These are phyloP conservation scores for Gastrophysa polygoni DNA, from an alignment of 2,888 invertebrate species.

Conservation along the genomic window DNA sequence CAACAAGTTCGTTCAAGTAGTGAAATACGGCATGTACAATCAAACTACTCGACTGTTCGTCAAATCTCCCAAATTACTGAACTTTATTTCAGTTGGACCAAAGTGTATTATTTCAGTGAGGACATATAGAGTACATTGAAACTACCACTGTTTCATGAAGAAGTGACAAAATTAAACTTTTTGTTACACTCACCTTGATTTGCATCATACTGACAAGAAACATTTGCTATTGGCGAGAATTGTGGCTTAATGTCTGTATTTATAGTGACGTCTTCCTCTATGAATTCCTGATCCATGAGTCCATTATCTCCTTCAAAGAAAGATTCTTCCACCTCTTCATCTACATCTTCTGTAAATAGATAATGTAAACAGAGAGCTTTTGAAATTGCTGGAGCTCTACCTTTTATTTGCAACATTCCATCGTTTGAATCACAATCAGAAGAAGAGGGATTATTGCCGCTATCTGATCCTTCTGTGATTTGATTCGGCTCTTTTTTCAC, in stretches of 20 bases:
- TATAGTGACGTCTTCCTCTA: constrained; percentile 53
- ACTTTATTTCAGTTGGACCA: too few relatives aligned
- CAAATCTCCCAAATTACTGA: too few relatives aligned
- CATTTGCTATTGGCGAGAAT: constrained; percentile 66
- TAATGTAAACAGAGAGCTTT: too few relatives aligned
- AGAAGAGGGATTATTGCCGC: constrained; percentile 51
- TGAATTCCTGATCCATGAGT: constrained; percentile 56
- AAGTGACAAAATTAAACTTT: not conserved
- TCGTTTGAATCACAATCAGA: constrained; percentile 57
- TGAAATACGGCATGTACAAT: too few relatives aligned
- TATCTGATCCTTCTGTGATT: constrained; percentile 45
- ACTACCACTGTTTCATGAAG: not conserved
- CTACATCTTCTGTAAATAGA: constrained; percentile 41
- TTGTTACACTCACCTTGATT: constrained; percentile 53
- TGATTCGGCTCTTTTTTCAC: constrained; percentile 50
- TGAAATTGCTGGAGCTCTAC: too few relatives aligned
- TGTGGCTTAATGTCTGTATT: constrained; percentile 48
- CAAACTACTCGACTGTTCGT: too few relatives aligned
- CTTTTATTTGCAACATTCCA: constrained; percentile 49
- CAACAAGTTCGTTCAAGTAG: too few relatives aligned
- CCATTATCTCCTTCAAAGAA: constrained; percentile 56
- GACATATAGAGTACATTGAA: too few relatives aligned
- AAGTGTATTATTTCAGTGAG: too few relatives aligned
- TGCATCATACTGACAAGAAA: constrained; percentile 68
- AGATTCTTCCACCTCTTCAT: constrained; percentile 53